These are phyloP conservation scores for Falco punctatus DNA, from an alignment of 2,113 vertebrate genomes.

Conservation along the genomic window DNA sequence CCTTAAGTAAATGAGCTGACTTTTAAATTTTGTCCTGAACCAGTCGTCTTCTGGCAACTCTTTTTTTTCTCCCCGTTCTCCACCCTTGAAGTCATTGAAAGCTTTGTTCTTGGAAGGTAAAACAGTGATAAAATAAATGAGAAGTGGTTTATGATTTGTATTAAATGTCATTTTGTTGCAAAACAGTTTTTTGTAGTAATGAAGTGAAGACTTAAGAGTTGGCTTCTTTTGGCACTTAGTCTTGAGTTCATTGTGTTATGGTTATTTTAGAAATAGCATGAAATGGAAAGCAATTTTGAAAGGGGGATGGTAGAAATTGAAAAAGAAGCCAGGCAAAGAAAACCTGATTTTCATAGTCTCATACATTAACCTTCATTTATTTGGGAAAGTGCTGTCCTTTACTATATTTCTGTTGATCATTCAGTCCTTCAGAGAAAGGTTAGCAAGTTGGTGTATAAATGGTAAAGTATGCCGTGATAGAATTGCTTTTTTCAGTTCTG, in stretches of 20 bases:
- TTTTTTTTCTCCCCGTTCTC: background rate
- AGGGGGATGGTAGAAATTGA: background rate
- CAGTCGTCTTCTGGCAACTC: background rate
- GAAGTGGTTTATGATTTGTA: background rate
- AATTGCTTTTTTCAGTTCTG: background rate
- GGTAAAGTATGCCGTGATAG: background rate
- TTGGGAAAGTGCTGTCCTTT: background rate
- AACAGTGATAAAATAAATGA: background rate
- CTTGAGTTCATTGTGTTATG: background rate
- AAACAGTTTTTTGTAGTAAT: background rate
- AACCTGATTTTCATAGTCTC: background rate
- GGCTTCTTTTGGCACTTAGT: background rate
- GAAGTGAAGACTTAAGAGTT: background rate
- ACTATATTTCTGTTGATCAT: background rate
- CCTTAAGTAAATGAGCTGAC: background rate
- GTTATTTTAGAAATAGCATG: background rate
- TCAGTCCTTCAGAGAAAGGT: background rate
- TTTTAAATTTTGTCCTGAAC: background rate
- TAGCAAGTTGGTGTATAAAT: background rate
- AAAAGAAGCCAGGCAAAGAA: background rate
- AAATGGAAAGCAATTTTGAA: background rate
- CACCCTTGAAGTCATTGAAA: background rate
- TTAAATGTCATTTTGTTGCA: background rate
- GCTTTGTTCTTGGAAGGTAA: background rate
- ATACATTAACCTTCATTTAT: background rate